These are phyloP conservation scores for Zelleria hepariella DNA, from an alignment of 2,888 invertebrate genomes.

Conservation along the genomic window DNA sequence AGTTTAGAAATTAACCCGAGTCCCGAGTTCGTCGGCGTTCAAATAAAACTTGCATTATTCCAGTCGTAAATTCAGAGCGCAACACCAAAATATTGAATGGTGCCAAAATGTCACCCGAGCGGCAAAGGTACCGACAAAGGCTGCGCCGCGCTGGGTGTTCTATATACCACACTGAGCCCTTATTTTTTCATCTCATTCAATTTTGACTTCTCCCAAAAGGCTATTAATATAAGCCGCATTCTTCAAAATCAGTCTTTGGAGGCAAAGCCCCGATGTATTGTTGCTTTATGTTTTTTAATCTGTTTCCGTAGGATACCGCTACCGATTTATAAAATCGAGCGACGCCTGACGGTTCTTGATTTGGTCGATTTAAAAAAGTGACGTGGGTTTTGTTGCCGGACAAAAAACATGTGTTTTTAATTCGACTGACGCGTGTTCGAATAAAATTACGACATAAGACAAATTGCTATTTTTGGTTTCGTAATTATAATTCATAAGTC, in stretches of 20 bases:
- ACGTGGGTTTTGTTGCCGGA: slow-evolving; percentile 41
- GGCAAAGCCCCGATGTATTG: slow-evolving; percentile 58
- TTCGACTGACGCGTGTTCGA: slow-evolving; percentile 59
- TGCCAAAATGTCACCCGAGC: slow-evolving; percentile 69
- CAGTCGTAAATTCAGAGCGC: slow-evolving; percentile 65
- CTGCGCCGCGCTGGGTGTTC: slow-evolving; percentile 67
- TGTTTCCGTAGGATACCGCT: slow-evolving; percentile 71
- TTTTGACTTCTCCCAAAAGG: slow-evolving; percentile 72
- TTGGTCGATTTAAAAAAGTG: slow-evolving; percentile 62
- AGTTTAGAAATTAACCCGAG: background rate
- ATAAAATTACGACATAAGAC: slow-evolving; percentile 23
- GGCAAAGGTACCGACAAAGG: slow-evolving; percentile 65
- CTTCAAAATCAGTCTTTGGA: slow-evolving; percentile 60
- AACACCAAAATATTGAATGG: slow-evolving; percentile 70
- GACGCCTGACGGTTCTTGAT: slow-evolving; percentile 50
- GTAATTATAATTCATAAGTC: background rate
- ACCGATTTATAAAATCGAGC: slow-evolving; percentile 62
- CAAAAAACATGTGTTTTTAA: slow-evolving; percentile 48
- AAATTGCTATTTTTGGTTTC: background rate
- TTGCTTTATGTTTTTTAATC: slow-evolving; percentile 61
- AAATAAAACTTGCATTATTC: slow-evolving; percentile 16
- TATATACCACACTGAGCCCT: slow-evolving; percentile 57
- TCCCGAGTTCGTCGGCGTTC: background rate
- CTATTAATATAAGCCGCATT: slow-evolving; percentile 71
- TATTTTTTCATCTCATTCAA: slow-evolving; percentile 70